Percentiles rank a stretch among this genome's conserved stretches.
phyloP scores from a whole-genome alignment of 64 coral and sea anemone genomes.

The Montipora foliosa region DNA sequence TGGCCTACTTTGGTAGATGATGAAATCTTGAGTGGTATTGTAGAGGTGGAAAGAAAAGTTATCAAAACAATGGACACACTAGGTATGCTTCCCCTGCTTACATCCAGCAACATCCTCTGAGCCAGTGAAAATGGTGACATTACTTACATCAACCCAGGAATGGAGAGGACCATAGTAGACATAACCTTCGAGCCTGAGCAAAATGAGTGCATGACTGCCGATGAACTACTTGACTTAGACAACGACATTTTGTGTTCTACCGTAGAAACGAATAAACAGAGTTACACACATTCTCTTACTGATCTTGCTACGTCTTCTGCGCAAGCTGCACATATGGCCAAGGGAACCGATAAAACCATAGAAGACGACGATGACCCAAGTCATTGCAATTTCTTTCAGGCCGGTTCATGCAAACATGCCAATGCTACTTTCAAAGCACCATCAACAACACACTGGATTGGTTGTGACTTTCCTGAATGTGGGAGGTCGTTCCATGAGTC shows the following conservation, averaged over 20 bases:
- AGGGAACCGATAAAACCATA: neutral
- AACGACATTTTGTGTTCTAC: slow-evolving; percentile 31
- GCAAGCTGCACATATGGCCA: neutral
- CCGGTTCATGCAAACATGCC: neutral
- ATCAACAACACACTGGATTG: neutral
- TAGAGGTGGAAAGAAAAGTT: slow-evolving; percentile 52
- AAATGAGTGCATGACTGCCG: slow-evolving; percentile 14
- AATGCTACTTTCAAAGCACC: neutral
- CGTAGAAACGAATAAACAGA: slow-evolving; percentile 5
- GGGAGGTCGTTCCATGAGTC: neutral
- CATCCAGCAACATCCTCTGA: slow-evolving; percentile 5
- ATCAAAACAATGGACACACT: slow-evolving; percentile 50
- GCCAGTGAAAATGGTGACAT: slow-evolving; percentile 18
- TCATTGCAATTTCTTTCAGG: neutral
- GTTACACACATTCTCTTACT: neutral
- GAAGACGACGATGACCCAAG: slow-evolving; percentile 36
- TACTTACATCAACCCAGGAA: slow-evolving; percentile 5
- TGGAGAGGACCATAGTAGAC: neutral
- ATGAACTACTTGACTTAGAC: slow-evolving; percentile 41
- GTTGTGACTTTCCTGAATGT: neutral
- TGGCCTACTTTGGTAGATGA: slow-evolving; percentile 46
- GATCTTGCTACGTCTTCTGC: neutral
- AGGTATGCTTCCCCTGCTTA: slow-evolving; percentile 36
- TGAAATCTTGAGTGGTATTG: slow-evolving; percentile 55
- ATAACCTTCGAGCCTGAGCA: slow-evolving; percentile 38